Evolutionary conservation across 92 coral and sea anemone genomes (phyloP).

Genomic region (Chrysogorgia sp.): DNA sequence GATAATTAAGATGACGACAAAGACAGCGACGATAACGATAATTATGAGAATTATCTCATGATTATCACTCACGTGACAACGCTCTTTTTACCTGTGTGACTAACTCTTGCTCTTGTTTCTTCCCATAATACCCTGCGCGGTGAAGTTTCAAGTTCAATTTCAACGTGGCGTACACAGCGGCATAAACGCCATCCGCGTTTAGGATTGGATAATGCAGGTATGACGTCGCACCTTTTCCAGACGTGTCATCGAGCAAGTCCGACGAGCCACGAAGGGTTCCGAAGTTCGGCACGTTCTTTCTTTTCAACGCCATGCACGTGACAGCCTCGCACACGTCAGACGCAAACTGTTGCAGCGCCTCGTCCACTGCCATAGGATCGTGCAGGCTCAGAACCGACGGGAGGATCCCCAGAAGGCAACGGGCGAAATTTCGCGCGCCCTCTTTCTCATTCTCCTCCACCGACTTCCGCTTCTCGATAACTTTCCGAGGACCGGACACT

Average conservation of each 20-base stretch:
- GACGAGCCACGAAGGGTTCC: slow-evolving; percentile 99
- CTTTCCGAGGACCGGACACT: slow-evolving; percentile 66
- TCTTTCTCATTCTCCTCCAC: slow-evolving; percentile 98
- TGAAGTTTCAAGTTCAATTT: slow-evolving; percentile 80
- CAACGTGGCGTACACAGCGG: slow-evolving; percentile 90
- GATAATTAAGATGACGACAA: too few relatives aligned
- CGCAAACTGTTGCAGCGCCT: slow-evolving; percentile 94
- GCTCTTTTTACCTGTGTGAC: slow-evolving; percentile 82
- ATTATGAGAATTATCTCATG: too few relatives aligned
- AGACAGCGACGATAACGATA: too few relatives aligned
- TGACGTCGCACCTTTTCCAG: slow-evolving; percentile 98
- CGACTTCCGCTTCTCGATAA: slow-evolving; percentile 82
- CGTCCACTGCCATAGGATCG: slow-evolving; percentile 90
- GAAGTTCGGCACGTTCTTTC: slow-evolving; percentile 98
- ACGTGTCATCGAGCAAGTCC: slow-evolving; percentile 95
- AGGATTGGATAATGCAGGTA: slow-evolving; percentile 93
- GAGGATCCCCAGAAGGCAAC: slow-evolving; percentile 94
- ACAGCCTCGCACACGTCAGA: slow-evolving; percentile 99
- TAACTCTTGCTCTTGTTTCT: slow-evolving; percentile 69
- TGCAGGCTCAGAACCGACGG: slow-evolving; percentile 90
- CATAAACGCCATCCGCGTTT: slow-evolving; percentile 98
- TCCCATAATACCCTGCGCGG: slow-evolving; percentile 78
- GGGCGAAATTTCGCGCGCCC: slow-evolving; percentile 98
- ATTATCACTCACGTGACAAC: too few relatives aligned
- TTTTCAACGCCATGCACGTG: slow-evolving; percentile 94